A percentile compares a stretch with the other conserved stretches of the same genome.
phyloP scores from a whole-genome alignment of 2,888 invertebrate genomes.

The Drosophila nr. fundita region DNA sequence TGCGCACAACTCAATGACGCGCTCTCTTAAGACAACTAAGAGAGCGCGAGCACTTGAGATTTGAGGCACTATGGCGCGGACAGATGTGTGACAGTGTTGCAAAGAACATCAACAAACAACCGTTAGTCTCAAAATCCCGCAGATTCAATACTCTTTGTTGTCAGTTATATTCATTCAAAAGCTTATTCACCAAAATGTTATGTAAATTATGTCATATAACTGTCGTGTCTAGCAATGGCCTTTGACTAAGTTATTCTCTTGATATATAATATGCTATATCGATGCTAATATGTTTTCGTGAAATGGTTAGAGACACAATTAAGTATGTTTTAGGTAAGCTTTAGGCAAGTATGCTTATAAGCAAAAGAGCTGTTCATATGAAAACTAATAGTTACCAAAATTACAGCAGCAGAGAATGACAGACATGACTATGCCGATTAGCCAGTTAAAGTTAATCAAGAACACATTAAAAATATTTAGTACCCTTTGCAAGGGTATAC shows the following conservation, averaged over 20 bases:
- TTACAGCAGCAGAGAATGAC: background rate
- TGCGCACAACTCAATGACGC: slow-evolving; percentile 26
- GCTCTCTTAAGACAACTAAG: slow-evolving; percentile 49
- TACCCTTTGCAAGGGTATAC: background rate
- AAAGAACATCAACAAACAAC: background rate
- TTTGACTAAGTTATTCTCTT: background rate
- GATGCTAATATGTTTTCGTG: background rate
- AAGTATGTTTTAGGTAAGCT: background rate
- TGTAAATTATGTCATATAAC: background rate
- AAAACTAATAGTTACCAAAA: background rate
- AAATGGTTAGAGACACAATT: background rate
- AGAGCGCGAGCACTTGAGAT: slow-evolving; percentile 35
- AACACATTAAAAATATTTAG: background rate
- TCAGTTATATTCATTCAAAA: background rate
- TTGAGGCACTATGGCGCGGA: background rate
- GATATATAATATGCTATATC: background rate
- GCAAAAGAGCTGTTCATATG: background rate
- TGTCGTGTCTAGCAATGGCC: background rate
- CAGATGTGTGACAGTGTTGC: slow-evolving; percentile 12
- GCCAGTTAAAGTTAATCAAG: background rate
- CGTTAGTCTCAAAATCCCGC: background rate
- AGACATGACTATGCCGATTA: background rate
- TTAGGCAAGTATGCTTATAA: background rate
- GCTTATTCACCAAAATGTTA: background rate
- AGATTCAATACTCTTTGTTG: slow-evolving; percentile 7